Conservation (phyloP, 2,797 vertebrate species). For the Hydrolagus colliei region DNA sequence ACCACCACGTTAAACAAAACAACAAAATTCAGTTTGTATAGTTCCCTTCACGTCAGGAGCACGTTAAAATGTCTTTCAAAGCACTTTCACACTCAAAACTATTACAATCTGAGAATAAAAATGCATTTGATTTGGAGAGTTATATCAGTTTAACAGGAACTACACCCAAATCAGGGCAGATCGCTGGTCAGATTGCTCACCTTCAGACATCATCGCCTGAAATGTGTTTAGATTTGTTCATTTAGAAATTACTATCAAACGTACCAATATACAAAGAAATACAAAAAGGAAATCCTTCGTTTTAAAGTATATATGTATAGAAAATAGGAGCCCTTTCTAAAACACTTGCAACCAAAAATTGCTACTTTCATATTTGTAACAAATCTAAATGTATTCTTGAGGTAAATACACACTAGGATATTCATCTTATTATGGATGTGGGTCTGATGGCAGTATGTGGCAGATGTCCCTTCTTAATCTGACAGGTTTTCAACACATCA, state of each 20-base stretch:
- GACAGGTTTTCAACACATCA: too few species aligned
- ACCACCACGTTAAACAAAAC: too few species aligned
- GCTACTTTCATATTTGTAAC: background rate
- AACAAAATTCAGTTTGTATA: too few species aligned
- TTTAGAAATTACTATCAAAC: background rate
- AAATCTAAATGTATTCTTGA: conserved; percentile 16
- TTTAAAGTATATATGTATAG: background rate
- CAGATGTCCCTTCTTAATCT: too few species aligned
- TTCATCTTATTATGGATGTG: too few species aligned
- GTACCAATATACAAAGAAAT: background rate
- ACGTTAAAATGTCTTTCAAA: too few species aligned
- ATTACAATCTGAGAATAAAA: background rate
- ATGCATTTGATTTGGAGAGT: background rate
- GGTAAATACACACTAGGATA: too few species aligned
- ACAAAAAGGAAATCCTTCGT: background rate
- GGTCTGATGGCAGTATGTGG: too few species aligned
- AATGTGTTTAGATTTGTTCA: background rate
- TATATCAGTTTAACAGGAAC: background rate
- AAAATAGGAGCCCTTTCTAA: background rate
- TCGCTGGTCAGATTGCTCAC: background rate
- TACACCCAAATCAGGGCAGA: background rate
- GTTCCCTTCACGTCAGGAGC: too few species aligned
- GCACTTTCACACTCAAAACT: too few species aligned
- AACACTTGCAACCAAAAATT: background rate
- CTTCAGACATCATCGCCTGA: too few species aligned